Evolutionary conservation across 2,888 invertebrate species (phyloP).

Genomic region (Hyposoter didymator): DNA sequence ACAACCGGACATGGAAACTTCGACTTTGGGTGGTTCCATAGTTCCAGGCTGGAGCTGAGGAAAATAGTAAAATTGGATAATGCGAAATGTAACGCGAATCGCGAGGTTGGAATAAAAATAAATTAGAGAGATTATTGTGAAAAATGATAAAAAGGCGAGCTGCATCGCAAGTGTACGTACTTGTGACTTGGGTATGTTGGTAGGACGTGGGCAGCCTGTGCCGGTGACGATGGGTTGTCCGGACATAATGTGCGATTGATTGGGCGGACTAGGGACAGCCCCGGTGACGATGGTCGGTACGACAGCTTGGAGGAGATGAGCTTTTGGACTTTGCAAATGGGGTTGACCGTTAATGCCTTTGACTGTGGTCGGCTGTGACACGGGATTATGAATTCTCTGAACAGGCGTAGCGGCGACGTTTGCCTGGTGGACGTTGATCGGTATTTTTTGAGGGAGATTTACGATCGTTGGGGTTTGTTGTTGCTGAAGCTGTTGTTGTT

Average conservation of each 20-base stretch:
- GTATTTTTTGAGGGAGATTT: slow-evolving; percentile 80
- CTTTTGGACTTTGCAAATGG: slow-evolving; percentile 83
- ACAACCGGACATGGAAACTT: slow-evolving; percentile 86
- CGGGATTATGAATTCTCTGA: slow-evolving; percentile 78
- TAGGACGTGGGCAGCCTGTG: slow-evolving; percentile 75
- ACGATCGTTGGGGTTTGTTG: slow-evolving; percentile 79
- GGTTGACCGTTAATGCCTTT: slow-evolving; percentile 81
- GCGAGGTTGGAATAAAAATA: slow-evolving; percentile 10
- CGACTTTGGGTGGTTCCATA: slow-evolving; percentile 86
- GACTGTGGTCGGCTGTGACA: slow-evolving; percentile 75
- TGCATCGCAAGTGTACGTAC: slow-evolving; percentile 22
- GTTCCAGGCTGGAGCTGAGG: slow-evolving; percentile 78
- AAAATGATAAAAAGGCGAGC: no score
- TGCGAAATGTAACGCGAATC: not conserved
- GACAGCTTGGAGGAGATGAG: slow-evolving; percentile 83
- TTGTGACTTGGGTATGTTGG: slow-evolving; percentile 61
- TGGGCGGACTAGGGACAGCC: slow-evolving; percentile 86
- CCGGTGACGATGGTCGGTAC: slow-evolving; percentile 85
- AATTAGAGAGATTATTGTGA: not conserved
- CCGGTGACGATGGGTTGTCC: slow-evolving; percentile 85
- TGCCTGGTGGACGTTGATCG: slow-evolving; percentile 76
- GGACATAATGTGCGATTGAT: slow-evolving; percentile 84
- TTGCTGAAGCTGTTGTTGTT: slow-evolving; percentile 69
- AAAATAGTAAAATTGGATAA: slow-evolving; percentile 6
- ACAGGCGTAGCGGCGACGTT: slow-evolving; percentile 73